Conservation (phyloP, 1,140 invertebrate species). For the Leptestheria dahalacensis region DNA sequence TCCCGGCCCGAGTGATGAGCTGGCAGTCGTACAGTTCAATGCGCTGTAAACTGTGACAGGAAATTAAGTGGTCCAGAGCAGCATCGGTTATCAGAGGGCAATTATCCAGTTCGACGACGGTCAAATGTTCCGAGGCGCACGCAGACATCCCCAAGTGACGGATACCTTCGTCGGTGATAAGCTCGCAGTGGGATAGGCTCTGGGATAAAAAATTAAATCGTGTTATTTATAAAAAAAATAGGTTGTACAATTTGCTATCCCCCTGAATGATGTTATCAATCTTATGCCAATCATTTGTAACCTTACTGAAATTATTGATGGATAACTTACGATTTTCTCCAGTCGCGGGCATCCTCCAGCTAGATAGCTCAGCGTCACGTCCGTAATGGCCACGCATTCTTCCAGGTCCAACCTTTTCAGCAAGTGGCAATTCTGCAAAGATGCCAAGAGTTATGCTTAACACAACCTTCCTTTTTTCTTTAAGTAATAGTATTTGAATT, state of each 20-base stretch:
- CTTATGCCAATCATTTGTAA: constrained; percentile 11
- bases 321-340: constrained; percentile 64
- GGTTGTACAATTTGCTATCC: not conserved
- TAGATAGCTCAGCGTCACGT: constrained; percentile 78
- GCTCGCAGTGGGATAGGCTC: constrained; percentile 95
- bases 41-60: constrained; percentile 84
- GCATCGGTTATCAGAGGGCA: constrained; percentile 96
- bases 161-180: constrained; percentile 96
- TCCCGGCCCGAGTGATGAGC: constrained; percentile 89
- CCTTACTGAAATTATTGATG: not conserved
- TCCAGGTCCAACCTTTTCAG: constrained; percentile 97
- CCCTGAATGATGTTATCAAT: not conserved
- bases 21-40: constrained; percentile 99
- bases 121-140: constrained; percentile 76
- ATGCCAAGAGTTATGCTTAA: too few species aligned
- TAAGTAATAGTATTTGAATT: too few species aligned
- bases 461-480: too few species aligned
- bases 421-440: constrained; percentile 70
- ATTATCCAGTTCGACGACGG: constrained; percentile 93
- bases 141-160: constrained; percentile 79
- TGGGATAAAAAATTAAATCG: constrained; percentile 31
- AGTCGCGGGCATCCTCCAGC: constrained; percentile 85
- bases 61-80: constrained; percentile 85
- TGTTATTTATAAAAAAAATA: not conserved
- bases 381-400: constrained; percentile 93